Percentiles rank a stretch among this genome's conserved stretches.
phyloP scores from a whole-genome alignment of 1,140 invertebrate genomes.

The Diplogasteroides magnus region DNA sequence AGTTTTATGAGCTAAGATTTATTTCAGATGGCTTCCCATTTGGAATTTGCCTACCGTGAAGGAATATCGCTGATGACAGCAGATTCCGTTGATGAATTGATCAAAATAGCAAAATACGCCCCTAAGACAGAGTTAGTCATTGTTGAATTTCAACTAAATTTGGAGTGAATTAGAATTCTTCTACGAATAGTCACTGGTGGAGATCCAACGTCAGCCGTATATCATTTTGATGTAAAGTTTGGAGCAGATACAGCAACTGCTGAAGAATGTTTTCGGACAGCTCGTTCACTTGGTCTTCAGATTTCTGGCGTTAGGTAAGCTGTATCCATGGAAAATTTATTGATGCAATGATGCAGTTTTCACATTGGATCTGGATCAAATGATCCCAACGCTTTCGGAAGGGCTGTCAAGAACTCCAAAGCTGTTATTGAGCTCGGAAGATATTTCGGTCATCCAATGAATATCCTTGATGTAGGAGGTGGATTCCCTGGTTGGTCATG shows the following conservation, averaged over 20 bases:
- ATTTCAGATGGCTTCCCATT: conserved; percentile 63
- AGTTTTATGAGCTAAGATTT: conserved; percentile 81
- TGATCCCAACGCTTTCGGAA: conserved; percentile 57
- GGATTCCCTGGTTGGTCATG: conserved; percentile 63
- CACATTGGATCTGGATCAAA: conserved; percentile 61
- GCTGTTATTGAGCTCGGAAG: conserved; percentile 44
- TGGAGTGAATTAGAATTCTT: conserved; percentile 64
- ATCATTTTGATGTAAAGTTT: conserved; percentile 88
- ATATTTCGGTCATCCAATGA: conserved; percentile 15
- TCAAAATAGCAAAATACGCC: conserved; percentile 79
- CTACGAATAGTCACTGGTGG: conserved; percentile 86
- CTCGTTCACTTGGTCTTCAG: conserved; percentile 67
- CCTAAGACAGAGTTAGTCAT: conserved; percentile 67
- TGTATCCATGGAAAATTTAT: conserved; percentile 8
- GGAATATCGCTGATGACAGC: conserved; percentile 80
- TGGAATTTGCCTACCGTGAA: no score
- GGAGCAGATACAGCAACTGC: conserved; percentile 76
- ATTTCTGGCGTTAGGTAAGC: conserved; percentile 66
- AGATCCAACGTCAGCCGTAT: conserved; percentile 76
- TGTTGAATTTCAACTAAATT: background rate
- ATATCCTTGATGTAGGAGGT: conserved; percentile 60
- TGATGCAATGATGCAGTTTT: conserved; percentile 55
- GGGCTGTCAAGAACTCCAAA: conserved; percentile 57
- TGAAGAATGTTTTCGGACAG: conserved; percentile 70
- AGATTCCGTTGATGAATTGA: conserved; percentile 86